A percentile compares a stretch with the other conserved stretches of the same genome.
Evolutionary conservation across 2,113 vertebrate species (phyloP).

Genomic region (Myxocyprinus asiaticus): DNA sequence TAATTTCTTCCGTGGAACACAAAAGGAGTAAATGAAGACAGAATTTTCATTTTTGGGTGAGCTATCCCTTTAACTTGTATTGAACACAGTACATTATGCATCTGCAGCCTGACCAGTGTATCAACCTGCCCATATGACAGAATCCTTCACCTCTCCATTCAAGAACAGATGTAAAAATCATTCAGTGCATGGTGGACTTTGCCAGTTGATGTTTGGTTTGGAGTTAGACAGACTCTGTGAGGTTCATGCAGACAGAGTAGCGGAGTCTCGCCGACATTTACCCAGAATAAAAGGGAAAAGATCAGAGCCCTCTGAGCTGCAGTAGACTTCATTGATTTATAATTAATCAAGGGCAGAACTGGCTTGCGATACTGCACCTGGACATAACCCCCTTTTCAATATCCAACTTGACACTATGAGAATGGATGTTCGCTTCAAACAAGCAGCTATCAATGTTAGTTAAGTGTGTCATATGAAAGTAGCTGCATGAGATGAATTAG

Average conservation of each 20-base stretch:
- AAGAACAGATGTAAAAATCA: slow-evolving; percentile 39
- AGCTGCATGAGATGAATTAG: slow-evolving; percentile 16
- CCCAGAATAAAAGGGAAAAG: slow-evolving; percentile 56
- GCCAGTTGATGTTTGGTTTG: slow-evolving; percentile 14
- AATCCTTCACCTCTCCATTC: slow-evolving; percentile 11
- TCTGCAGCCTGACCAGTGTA: not conserved
- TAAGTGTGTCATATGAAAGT: slow-evolving; percentile 1
- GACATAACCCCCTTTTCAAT: slow-evolving; percentile 46
- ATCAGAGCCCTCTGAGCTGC: slow-evolving; percentile 51
- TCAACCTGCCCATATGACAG: not conserved
- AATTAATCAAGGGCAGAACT: slow-evolving; percentile 56
- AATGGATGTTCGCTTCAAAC: slow-evolving; percentile 4
- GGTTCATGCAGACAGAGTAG: slow-evolving; percentile 38
- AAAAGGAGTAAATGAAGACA: no score
- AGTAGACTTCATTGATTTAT: slow-evolving; percentile 59
- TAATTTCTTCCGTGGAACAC: no score
- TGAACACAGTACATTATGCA: no score
- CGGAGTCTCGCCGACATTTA: slow-evolving; percentile 51
- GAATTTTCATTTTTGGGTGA: no score
- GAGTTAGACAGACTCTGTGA: slow-evolving; percentile 17
- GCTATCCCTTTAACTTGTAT: no score
- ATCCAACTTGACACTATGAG: slow-evolving; percentile 14
- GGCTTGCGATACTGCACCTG: slow-evolving; percentile 38
- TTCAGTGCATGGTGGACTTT: slow-evolving; percentile 19
- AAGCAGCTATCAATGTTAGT: not conserved